Evolutionary conservation across 2,888 invertebrate genomes (phyloP).

Genomic region (Cerastoderma edule): DNA sequence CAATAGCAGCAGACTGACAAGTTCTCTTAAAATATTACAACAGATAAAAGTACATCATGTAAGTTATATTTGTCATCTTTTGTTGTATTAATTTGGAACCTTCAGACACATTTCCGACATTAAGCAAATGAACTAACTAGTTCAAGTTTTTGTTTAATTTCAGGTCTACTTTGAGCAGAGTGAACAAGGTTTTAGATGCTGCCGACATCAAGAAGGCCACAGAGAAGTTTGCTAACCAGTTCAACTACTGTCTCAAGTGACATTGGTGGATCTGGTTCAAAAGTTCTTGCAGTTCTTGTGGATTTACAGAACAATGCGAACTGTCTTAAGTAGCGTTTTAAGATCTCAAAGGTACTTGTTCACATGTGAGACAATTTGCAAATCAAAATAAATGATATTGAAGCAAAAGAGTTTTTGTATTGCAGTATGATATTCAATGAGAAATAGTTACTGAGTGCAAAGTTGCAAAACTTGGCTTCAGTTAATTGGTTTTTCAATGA

Average conservation of each 20-base stretch:
- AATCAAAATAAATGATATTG: too few species aligned
- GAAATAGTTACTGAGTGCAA: too few species aligned
- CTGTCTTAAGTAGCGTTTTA: too few species aligned
- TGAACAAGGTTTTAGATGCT: slow-evolving; percentile 84
- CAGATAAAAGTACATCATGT: too few species aligned
- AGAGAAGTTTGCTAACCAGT: slow-evolving; percentile 86
- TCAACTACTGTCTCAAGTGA: slow-evolving; percentile 82
- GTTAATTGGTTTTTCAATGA: too few species aligned
- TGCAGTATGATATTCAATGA: too few species aligned
- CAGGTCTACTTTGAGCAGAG: slow-evolving; percentile 84
- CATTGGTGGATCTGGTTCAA: neutral
- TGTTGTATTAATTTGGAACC: neutral
- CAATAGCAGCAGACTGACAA: neutral
- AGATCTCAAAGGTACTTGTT: too few species aligned
- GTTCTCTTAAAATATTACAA: neutral
- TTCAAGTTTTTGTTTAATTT: slow-evolving; percentile 35
- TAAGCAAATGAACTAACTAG: neutral
- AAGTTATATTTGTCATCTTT: neutral
- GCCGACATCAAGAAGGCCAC: slow-evolving; percentile 82
- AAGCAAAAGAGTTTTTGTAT: too few species aligned
- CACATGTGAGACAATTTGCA: too few species aligned
- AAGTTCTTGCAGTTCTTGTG: neutral
- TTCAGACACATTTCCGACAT: neutral
- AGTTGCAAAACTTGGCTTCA: too few species aligned
- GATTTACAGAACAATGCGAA: too few species aligned